Conservation (phyloP, 2,797 vertebrate genomes). For the Potorous gilbertii region DNA sequence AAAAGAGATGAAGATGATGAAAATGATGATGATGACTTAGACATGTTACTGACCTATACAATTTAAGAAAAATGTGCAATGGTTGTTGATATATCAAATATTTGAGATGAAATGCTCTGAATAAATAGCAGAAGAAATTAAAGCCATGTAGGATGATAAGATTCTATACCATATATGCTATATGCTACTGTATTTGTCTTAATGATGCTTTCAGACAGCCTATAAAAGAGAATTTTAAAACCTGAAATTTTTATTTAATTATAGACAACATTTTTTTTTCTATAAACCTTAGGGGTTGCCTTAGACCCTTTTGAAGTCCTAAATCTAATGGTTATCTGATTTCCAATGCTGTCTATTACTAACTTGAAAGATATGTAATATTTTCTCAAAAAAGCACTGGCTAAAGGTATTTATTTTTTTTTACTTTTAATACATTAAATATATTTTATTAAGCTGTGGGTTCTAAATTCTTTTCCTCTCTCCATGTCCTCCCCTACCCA, state of each 20-base stretch:
- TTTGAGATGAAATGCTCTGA: neutral
- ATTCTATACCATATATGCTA: neutral
- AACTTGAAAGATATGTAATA: neutral
- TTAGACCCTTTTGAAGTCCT: neutral
- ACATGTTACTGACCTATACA: neutral
- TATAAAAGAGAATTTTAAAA: neutral
- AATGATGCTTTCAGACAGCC: no score
- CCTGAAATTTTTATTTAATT: neutral
- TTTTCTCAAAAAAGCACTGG: neutral
- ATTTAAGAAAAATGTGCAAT: neutral
- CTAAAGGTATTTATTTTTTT: neutral
- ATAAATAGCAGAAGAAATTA: neutral
- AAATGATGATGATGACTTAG: neutral
- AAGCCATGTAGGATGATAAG: neutral
- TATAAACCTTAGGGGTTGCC: no score
- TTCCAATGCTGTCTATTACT: neutral
- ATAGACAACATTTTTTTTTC: neutral
- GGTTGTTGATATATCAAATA: neutral
- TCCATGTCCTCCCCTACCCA: neutral
- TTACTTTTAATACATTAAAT: neutral
- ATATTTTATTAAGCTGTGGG: neutral
- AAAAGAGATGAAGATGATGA: neutral
- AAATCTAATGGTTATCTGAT: neutral
- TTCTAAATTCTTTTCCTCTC: neutral
- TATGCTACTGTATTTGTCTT: neutral